Evolutionary conservation across 2,888 invertebrate genomes (phyloP), one percentile per base, ranked within the genome.

Genomic region (Sphinx pinastri): DNA sequence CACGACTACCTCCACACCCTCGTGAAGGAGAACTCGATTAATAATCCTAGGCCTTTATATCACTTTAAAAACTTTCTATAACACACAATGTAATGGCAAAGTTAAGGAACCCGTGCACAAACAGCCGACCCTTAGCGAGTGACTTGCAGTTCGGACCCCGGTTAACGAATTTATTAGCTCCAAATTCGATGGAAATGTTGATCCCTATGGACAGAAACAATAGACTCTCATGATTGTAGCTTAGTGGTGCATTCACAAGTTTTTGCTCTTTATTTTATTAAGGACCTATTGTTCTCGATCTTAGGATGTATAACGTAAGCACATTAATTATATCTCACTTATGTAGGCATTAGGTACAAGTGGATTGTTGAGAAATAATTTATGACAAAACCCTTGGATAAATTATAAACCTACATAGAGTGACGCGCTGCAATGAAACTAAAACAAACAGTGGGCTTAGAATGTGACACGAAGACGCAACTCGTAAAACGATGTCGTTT

Each of bases 121-220:
- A 73, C 52, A 70, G 72, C 47, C 55, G 57, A 45, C 68, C 68
- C 68, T 57, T 47, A 47, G 16, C 51, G 47, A 74, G 86, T 90
- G 90, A 90, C 90, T 89, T 74, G 88, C 86, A 82, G 83, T 84
- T 88, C 86, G 82, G 83, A 80, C 89, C 89, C 88, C 75, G 79
- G 75, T 74, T 84, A 81, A 84, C 83, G 79, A 84, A 86, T 87
- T 87, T 88, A 88, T 88, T 84, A 79, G 78, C 78, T 78, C 74
- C 73, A 47, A 63, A 63, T 63, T 63, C 63, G 63, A 63, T 63
- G 63, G 14, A 16, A 63, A 70, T 63, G 63, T 49, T 63, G 49
- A 70, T 72, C 68, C 71, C 72, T 71, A 71, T 31, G 70, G 71
- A 73, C 63, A 19, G 49, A 79, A 63, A 63, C 63, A 63, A 63